Percentiles rank a stretch among this genome's conserved stretches.
phyloP scores from a whole-genome alignment of 2,113 vertebrate species.

The Leuciscus idus region DNA sequence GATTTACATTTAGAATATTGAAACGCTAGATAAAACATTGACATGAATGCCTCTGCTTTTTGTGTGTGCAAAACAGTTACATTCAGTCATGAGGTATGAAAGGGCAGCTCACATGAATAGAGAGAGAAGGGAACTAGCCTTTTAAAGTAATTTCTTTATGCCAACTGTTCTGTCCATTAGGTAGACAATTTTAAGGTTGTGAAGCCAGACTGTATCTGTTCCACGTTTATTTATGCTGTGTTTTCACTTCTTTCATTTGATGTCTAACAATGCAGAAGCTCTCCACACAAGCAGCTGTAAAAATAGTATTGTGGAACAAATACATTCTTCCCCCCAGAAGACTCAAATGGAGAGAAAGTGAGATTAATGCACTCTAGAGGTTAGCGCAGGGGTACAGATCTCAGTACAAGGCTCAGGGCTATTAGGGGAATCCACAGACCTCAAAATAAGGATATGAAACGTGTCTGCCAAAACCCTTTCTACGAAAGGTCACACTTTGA shows the following conservation, averaged over 20 bases:
- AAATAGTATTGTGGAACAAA: slow-evolving; percentile 28
- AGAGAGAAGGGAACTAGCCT: not conserved
- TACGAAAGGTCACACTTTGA: slow-evolving; percentile 50
- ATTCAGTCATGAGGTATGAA: not conserved
- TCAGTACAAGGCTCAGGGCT: slow-evolving; percentile 34
- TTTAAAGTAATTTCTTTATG: slow-evolving; percentile 31
- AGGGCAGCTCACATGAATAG: not conserved
- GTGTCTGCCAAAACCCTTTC: slow-evolving; percentile 38
- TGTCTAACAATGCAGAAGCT: not conserved
- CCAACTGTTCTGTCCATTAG: slow-evolving; percentile 12
- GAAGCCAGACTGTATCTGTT: slow-evolving; percentile 43
- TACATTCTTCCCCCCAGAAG: not conserved
- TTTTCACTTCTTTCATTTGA: slow-evolving; percentile 41
- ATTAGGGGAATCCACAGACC: slow-evolving; percentile 48
- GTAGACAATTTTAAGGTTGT: slow-evolving; percentile 31
- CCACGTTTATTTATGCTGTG: slow-evolving; percentile 43
- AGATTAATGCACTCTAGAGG: not conserved
- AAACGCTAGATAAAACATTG: not conserved
- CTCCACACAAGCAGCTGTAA: not conserved
- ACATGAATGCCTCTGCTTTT: not conserved
- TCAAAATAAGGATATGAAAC: slow-evolving; percentile 65
- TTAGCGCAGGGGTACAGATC: slow-evolving; percentile 31
- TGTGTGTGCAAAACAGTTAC: not conserved
- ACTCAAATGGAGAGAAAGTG: slow-evolving; percentile 13
- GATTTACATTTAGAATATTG: not conserved